Percentiles rank a stretch among this genome's conserved stretches.
Conservation (phyloP, 1,140 invertebrate genomes). For the Cydia amplana region DNA sequence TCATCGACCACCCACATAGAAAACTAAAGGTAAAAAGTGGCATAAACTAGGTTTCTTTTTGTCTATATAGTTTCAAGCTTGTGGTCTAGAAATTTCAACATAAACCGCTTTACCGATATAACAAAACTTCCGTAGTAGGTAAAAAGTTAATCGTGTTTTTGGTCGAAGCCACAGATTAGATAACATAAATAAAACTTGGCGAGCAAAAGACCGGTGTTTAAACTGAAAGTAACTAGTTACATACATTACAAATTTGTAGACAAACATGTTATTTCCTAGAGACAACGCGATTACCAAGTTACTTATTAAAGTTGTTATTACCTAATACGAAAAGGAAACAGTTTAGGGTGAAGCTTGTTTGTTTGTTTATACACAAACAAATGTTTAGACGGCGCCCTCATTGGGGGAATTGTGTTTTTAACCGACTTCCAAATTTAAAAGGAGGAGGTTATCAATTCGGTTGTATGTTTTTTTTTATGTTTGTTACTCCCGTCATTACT, state of each 20-base stretch:
- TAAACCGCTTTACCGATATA: not conserved
- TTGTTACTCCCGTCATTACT: too few relatives aligned
- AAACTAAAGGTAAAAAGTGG: too few relatives aligned
- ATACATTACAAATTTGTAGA: not conserved
- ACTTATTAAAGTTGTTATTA: too few relatives aligned
- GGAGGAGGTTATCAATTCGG: too few relatives aligned
- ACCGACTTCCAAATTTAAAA: too few relatives aligned
- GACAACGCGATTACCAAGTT: not conserved
- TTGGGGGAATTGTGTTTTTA: too few relatives aligned
- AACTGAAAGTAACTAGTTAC: not conserved
- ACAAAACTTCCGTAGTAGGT: constrained; percentile 9
- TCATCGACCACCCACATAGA: too few relatives aligned
- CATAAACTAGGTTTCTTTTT: not conserved
- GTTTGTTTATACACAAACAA: too few relatives aligned
- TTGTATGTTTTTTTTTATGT: too few relatives aligned
- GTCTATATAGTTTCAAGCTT: not conserved
- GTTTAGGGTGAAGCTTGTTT: too few relatives aligned
- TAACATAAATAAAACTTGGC: not conserved
- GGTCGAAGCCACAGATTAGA: constrained; percentile 6
- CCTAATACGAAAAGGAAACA: too few relatives aligned
- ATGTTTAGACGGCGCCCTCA: too few relatives aligned
- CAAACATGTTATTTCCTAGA: not conserved
- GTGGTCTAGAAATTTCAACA: constrained; percentile 11
- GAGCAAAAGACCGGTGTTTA: not conserved
- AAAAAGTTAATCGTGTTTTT: constrained; percentile 21